Evolutionary conservation across 2,888 invertebrate species (phyloP), one percentile per base, ranked within the genome.

Genomic region (Sepioteuthis lessoniana): DNA sequence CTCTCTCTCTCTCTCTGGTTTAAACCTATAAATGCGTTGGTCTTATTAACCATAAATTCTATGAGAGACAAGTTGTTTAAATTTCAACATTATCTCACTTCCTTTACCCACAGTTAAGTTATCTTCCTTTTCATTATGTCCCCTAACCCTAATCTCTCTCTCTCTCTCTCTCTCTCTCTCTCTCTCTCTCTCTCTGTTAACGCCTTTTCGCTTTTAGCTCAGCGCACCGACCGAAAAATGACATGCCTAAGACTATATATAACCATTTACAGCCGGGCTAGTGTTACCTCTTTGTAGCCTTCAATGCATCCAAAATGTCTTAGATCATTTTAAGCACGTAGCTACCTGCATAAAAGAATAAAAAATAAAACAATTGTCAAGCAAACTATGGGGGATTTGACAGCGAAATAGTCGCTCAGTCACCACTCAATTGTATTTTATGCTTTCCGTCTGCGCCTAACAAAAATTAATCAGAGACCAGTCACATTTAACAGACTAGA

Each of bases 401-500:
- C 76, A 76, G 76, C 76, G 35, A n/a, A 76, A 76, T 76, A n/a
- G 76, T n/a, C 10, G n/a, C n/a, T 76, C 35, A 19, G 76, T n/a
- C 76, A 76, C 76, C 76, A 76, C 76, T 76, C n/a, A n/a, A 76
- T 76, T 35, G 76, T 76, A 10, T n/a, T 76, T 76, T 76, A 76
- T 76, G 76, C n/a, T n/a, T 76, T 16, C 76, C 76, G 76, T 76
- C 16, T n/a, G 76, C 76, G 76, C n/a, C n/a, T 7, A 76, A 35
- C 76, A 10, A 76, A 76, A n/a, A 76, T 76, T n/a, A 76, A 76
- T 76, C 76, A 76, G n/a, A 35, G 76, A 1, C 76, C 76, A 76
- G 76, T 76, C 76, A 76, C 76, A 76, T 76, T 76, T 76, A 76
- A 76, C n/a, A 76, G 76, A n/a, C n/a, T n/a, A 16, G 76, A 76